A percentile compares a stretch with the other conserved stretches of the same genome.
phyloP scores from a whole-genome alignment of 1,140 invertebrate genomes.

The Drosophila punjabiensis region DNA sequence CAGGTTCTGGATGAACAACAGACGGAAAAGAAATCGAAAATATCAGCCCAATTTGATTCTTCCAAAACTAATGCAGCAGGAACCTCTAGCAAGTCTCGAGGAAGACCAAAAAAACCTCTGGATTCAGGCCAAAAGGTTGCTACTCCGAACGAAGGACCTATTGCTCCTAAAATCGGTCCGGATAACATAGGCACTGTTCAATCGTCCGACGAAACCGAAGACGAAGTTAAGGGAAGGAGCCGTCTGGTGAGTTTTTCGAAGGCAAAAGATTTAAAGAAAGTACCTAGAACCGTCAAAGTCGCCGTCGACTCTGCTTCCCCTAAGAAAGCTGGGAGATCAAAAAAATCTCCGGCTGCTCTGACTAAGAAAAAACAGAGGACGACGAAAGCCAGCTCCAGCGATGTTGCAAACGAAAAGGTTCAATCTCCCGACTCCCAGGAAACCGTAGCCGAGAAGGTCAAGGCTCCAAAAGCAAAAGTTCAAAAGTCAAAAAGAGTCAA shows the following conservation, averaged over 20 bases:
- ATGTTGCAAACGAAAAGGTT: background rate
- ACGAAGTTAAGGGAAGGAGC: background rate
- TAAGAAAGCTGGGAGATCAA: background rate
- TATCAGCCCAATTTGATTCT: background rate
- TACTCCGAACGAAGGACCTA: background rate
- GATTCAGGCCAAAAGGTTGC: background rate
- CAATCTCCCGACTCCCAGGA: conserved; percentile 1
- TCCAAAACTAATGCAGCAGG: background rate
- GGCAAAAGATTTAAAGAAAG: background rate
- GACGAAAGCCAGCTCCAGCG: background rate
- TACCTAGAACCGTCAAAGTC: background rate
- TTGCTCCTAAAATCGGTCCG: background rate
- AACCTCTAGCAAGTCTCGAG: background rate
- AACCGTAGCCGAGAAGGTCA: background rate
- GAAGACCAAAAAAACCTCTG: background rate
- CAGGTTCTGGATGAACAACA: background rate
- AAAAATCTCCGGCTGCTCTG: background rate
- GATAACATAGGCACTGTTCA: background rate
- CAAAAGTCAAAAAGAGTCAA: background rate
- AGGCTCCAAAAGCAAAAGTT: background rate
- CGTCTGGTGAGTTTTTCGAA: background rate
- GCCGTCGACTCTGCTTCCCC: background rate
- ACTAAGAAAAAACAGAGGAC: background rate
- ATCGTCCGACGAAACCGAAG: background rate
- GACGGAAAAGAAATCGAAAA: background rate